Base-by-base conservation (phyloP, 2,888 invertebrate species). In the Parascotia fuliginaria region DNA sequence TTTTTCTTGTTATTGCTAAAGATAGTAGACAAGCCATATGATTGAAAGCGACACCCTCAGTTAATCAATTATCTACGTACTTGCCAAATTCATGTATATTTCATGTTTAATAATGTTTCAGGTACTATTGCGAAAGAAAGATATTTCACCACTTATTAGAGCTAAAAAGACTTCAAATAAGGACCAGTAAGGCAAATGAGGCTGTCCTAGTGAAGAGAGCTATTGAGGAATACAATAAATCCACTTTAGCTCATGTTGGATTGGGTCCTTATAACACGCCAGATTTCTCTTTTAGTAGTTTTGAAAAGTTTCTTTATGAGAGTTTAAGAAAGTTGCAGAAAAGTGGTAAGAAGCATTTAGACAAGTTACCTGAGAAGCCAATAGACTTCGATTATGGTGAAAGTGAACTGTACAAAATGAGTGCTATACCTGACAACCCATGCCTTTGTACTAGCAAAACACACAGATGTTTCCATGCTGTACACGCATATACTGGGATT, bases 61-160 rank as follows among this genome's bases (percentile, higher is more conserved):
- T n/a, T n/a, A n/a, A n/a, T n/a, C n/a, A n/a, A n/a, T n/a, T n/a
- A n/a, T n/a, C n/a, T n/a, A n/a, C n/a, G n/a, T n/a, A n/a, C n/a
- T n/a, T n/a, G n/a, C n/a, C n/a, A n/a, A n/a, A n/a, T n/a, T n/a
- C n/a, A n/a, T n/a, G n/a, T n/a, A n/a, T n/a, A 22, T n/a, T 34
- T 11, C 5, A 27, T 3, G 31, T 7, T 22, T 13, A 11, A 14
- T 12, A 13, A 33, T 46, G 19, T 86, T 92, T 54, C 81, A 95
- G 98, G 78, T 98, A 98, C 83, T 97, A 98, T 72, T 94, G 97
- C 75, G 98, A 98, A 84, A 93, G 98, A 51, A 96, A 97, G 78
- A 96, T 98, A 70, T 98, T 98, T 83, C 97, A 98, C 78, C 98
- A 98, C 82, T 93, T 98, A 48, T 93, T 98, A 74, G 98, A 98